Conservation (phyloP, 1,140 invertebrate genomes). For the Cyclargus thomasi region DNA sequence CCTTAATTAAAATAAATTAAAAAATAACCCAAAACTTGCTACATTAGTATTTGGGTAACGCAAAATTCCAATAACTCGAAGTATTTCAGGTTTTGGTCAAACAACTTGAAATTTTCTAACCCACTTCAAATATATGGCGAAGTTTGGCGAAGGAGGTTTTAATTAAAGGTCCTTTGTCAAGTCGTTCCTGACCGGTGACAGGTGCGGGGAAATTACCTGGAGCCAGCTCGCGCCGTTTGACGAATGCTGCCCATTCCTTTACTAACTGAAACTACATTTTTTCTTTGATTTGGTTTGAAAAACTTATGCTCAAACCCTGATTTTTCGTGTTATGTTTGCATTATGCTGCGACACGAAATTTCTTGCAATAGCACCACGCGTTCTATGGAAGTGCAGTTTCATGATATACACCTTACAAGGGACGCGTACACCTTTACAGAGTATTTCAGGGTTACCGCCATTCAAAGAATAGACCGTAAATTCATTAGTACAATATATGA, state of each 20-base stretch:
- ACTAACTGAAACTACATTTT: background rate
- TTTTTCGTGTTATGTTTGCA: no score
- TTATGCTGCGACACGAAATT: no score
- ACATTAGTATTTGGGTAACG: background rate
- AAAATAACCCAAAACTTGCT: no score
- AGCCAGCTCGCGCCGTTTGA: constrained; percentile 8
- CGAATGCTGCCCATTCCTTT: background rate
- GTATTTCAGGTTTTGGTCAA: constrained; percentile 8
- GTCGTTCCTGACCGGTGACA: constrained; percentile 32
- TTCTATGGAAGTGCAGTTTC: no score
- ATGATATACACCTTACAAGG: no score
- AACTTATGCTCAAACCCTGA: no score
- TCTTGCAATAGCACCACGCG: no score
- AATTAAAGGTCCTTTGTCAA: constrained; percentile 37
- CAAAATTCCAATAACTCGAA: background rate
- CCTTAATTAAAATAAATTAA: no score
- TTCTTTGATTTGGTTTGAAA: background rate
- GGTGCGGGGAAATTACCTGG: constrained; percentile 33
- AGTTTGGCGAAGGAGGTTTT: constrained; percentile 35
- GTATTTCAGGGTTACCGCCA: no score
- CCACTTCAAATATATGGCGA: constrained; percentile 14
- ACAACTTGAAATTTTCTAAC: constrained; percentile 8
- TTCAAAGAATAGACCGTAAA: no score
- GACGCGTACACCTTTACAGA: no score
- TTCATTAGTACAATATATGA: no score